Percentiles rank a stretch among this genome's conserved stretches.
Conservation (phyloP, 2,113 vertebrate genomes). For the Maccullochella peelii region DNA sequence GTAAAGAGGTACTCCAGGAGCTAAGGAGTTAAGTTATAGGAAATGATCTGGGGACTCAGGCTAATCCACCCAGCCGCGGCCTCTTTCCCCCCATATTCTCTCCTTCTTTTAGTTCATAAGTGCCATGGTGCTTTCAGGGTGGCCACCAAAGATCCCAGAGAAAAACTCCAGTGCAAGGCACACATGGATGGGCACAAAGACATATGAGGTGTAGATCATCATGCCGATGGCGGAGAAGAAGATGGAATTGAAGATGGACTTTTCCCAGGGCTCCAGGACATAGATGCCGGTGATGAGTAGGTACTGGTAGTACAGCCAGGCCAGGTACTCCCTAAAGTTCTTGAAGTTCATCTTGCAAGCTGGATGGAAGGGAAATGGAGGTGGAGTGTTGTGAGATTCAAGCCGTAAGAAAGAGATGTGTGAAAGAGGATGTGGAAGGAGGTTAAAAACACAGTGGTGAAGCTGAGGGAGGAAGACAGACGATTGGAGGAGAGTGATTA, state of each 20-base stretch:
- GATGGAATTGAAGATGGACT: slow-evolving; percentile 93
- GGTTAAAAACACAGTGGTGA: neutral
- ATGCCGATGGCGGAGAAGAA: slow-evolving; percentile 91
- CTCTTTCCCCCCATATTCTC: slow-evolving; percentile 10
- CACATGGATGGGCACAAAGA: slow-evolving; percentile 95
- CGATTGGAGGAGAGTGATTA: neutral
- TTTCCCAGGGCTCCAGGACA: slow-evolving; percentile 97
- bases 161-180: slow-evolving; percentile 94
- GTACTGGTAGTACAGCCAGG: slow-evolving; percentile 98
- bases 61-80: neutral
- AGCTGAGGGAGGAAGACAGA: neutral
- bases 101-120: slow-evolving; percentile 83
- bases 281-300: slow-evolving; percentile 96
- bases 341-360: slow-evolving; percentile 88
- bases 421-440: neutral
- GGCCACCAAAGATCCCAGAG: slow-evolving; percentile 88
- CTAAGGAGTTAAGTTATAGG: neutral
- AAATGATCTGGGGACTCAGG: slow-evolving; percentile 27
- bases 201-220: slow-evolving; percentile 95
- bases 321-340: slow-evolving; percentile 89
- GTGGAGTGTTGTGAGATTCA: neutral
- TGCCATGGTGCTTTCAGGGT: slow-evolving; percentile 82
- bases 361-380: neutral
- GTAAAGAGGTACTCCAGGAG: neutral
- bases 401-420: neutral